Conservation (phyloP, 2,888 invertebrate genomes). For the Galerucella calmariensis region DNA sequence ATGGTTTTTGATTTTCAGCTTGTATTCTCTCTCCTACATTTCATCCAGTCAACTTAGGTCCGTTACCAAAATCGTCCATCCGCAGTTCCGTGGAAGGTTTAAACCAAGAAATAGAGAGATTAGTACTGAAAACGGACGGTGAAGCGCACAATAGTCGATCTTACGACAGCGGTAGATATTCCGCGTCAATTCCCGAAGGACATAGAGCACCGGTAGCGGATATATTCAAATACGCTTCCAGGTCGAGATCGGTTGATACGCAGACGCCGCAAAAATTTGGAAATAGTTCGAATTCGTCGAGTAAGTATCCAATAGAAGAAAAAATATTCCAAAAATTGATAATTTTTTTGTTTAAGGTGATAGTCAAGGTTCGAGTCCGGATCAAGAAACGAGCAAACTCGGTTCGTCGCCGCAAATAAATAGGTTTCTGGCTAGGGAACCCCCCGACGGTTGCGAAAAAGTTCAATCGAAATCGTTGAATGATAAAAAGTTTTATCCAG, state of each 20-base stretch:
- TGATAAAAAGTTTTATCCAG: conserved; percentile 55
- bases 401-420: conserved; percentile 88
- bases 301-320: conserved; percentile 58
- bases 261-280: conserved; percentile 79
- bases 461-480: conserved; percentile 67
- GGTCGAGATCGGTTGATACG: conserved; percentile 79
- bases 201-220: conserved; percentile 87
- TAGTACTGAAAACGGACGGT: conserved; percentile 70
- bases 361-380: conserved; percentile 81
- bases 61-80: conserved; percentile 75
- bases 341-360: conserved; percentile 67
- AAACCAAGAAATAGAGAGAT: conserved; percentile 86
- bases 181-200: conserved; percentile 83
- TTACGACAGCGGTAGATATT: conserved; percentile 53
- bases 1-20: conserved; percentile 47
- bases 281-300: conserved; percentile 78
- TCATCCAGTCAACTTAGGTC: conserved; percentile 70
- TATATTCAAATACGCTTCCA: conserved; percentile 64
- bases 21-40: conserved; percentile 58
- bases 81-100: conserved; percentile 87
- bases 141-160: conserved; percentile 33
- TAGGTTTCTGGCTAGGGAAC: conserved; percentile 85
- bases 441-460: conserved; percentile 91
- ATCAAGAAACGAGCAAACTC: conserved; percentile 76
- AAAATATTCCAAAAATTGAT: not conserved